These are phyloP conservation scores for Temnothorax unifasciatus DNA, from an alignment of 2,888 invertebrate species.

Conservation along the genomic window DNA sequence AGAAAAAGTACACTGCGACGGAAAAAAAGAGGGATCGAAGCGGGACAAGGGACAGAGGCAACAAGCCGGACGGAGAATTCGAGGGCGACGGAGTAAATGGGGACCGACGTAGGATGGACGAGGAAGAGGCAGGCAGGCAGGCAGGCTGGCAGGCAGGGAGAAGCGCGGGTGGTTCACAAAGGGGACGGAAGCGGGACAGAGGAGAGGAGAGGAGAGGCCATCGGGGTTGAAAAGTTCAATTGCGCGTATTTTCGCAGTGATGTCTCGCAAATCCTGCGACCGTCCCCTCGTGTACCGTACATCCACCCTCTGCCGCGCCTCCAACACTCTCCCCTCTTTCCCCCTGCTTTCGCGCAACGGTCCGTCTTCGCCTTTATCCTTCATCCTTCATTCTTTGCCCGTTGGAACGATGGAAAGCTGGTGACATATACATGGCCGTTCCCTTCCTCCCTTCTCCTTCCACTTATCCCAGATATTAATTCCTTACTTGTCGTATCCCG, in stretches of 20 bases:
- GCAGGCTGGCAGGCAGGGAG: constrained; percentile 55
- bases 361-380: constrained; percentile 58
- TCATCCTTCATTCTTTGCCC: constrained; percentile 36
- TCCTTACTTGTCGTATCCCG: neutral
- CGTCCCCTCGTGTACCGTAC: constrained; percentile 66
- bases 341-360: constrained; percentile 26
- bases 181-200: constrained; percentile 36
- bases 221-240: constrained; percentile 86
- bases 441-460: constrained; percentile 1
- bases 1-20: constrained; percentile 53
- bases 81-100: constrained; percentile 78
- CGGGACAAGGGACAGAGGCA: constrained; percentile 66
- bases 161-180: constrained; percentile 66
- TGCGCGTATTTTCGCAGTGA: constrained; percentile 85
- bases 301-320: constrained; percentile 57
- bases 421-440: constrained; percentile 72
- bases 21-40: constrained; percentile 55
- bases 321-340: constrained; percentile 44
- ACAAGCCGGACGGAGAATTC: constrained; percentile 75
- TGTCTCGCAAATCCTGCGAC: constrained; percentile 84
- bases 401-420: constrained; percentile 71
- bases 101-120: constrained; percentile 65
- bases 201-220: constrained; percentile 72
- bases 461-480: constrained; percentile 67
- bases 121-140: constrained; percentile 38